These are phyloP conservation scores for Papilio polytes DNA, from an alignment of 1,140 invertebrate genomes.

Conservation along the genomic window DNA sequence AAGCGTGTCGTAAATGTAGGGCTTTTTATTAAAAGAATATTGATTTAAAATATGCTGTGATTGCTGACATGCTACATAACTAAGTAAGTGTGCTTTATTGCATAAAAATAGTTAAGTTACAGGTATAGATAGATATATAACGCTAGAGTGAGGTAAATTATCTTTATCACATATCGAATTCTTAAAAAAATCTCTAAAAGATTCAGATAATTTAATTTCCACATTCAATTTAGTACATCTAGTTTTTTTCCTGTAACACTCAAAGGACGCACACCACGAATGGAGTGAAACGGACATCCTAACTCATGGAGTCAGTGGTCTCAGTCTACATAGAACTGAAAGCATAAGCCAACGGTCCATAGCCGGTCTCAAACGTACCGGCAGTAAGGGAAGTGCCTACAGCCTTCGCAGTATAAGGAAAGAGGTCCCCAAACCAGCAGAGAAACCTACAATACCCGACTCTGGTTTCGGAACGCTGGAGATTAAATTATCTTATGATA, in stretches of 20 bases:
- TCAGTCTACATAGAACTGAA: slow-evolving; percentile 76
- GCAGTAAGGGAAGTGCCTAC: slow-evolving; percentile 78
- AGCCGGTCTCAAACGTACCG: slow-evolving; percentile 67
- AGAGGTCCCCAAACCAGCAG: slow-evolving; percentile 62
- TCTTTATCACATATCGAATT: neutral
- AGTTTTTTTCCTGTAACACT: slow-evolving; percentile 22
- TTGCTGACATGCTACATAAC: no score
- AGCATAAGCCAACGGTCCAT: slow-evolving; percentile 70
- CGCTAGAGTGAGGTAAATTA: neutral
- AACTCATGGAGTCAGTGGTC: slow-evolving; percentile 75
- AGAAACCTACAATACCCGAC: slow-evolving; percentile 72
- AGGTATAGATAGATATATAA: neutral
- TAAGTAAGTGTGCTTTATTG: no score
- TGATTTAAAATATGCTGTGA: no score
- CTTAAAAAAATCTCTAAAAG: no score
- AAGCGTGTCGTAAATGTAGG: no score
- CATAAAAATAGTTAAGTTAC: no score
- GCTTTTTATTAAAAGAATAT: no score
- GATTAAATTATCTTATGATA: slow-evolving; percentile 91
- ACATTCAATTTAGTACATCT: neutral
- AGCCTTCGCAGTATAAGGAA: slow-evolving; percentile 72
- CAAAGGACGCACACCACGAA: slow-evolving; percentile 68
- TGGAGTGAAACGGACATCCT: slow-evolving; percentile 76
- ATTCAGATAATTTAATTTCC: neutral
- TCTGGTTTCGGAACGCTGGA: slow-evolving; percentile 87